Percentiles rank a stretch among this genome's conserved stretches.
These are phyloP conservation scores for Bradysia coprophila DNA, from an alignment of 1,140 invertebrate genomes.

Conservation along the genomic window DNA sequence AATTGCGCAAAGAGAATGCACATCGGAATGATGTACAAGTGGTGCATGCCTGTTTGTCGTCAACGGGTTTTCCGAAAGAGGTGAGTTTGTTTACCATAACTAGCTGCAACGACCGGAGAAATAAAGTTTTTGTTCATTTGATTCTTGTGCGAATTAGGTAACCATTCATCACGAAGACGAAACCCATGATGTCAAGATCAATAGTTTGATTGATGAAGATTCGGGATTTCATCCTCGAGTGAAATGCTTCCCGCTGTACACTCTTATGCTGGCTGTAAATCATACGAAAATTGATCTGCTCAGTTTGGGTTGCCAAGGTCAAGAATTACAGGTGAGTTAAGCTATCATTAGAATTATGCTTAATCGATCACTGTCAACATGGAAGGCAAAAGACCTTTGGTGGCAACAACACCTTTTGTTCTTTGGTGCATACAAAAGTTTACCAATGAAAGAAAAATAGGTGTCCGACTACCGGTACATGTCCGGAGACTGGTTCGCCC, in stretches of 20 bases:
- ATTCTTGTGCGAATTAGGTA: slow-evolving; percentile 20
- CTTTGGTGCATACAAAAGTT: too few relatives aligned
- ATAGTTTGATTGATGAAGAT: slow-evolving; percentile 31
- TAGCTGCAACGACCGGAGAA: neutral
- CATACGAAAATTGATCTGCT: slow-evolving; percentile 48
- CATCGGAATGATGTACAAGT: slow-evolving; percentile 34
- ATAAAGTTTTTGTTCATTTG: neutral
- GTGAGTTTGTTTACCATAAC: slow-evolving; percentile 19
- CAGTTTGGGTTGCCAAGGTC: slow-evolving; percentile 44
- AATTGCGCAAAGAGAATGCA: slow-evolving; percentile 31
- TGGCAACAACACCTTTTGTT: too few relatives aligned
- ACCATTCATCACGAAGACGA: slow-evolving; percentile 38
- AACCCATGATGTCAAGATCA: slow-evolving; percentile 30
- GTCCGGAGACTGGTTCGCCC: too few relatives aligned
- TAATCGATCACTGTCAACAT: too few relatives aligned
- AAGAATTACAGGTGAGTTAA: slow-evolving; percentile 29
- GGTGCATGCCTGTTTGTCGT: slow-evolving; percentile 53
- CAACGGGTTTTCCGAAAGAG: slow-evolving; percentile 52
- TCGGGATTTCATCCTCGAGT: slow-evolving; percentile 36
- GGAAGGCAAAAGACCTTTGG: too few relatives aligned
- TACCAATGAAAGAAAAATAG: too few relatives aligned
- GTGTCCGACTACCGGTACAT: too few relatives aligned
- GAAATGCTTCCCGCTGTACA: slow-evolving; percentile 69
- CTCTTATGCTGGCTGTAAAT: slow-evolving; percentile 56
- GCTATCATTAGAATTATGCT: too few relatives aligned